Conservation (phyloP, 1,140 invertebrate genomes). For the Bombus superbus region DNA sequence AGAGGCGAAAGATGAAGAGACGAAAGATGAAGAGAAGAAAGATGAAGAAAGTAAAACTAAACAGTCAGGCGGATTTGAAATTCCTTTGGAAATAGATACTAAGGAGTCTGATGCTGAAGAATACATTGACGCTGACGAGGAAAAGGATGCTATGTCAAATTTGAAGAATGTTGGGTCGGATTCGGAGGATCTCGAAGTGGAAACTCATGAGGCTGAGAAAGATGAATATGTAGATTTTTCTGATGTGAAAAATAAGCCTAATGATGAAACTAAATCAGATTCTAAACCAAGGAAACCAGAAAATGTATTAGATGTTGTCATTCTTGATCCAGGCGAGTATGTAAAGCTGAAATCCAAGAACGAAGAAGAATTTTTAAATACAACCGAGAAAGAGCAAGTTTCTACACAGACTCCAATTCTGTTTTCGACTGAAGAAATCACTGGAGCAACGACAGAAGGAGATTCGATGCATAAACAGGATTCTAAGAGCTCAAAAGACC, state of each 20-base stretch:
- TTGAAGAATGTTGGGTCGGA: neutral
- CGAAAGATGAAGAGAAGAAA: too few species aligned
- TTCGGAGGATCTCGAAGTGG: neutral
- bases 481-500: too few species aligned
- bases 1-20: too few species aligned
- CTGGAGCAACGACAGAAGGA: neutral
- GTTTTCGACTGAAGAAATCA: constrained; percentile 2
- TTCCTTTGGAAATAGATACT: neutral
- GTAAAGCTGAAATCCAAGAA: neutral
- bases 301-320: constrained; percentile 36
- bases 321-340: constrained; percentile 35
- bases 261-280: neutral
- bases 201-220: neutral
- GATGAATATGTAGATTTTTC: neutral
- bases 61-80: neutral
- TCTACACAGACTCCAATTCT: constrained; percentile 1
- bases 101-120: constrained; percentile 20
- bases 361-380: neutral
- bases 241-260: neutral
- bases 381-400: constrained; percentile 8
- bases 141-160: neutral
- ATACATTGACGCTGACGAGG: neutral
- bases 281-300: neutral
- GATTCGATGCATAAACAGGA: neutral
- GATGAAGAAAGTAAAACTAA: neutral